Percentiles rank a stretch among this genome's conserved stretches.
Conservation (phyloP, 2,888 invertebrate genomes). For the Dichetophora obliterata region DNA sequence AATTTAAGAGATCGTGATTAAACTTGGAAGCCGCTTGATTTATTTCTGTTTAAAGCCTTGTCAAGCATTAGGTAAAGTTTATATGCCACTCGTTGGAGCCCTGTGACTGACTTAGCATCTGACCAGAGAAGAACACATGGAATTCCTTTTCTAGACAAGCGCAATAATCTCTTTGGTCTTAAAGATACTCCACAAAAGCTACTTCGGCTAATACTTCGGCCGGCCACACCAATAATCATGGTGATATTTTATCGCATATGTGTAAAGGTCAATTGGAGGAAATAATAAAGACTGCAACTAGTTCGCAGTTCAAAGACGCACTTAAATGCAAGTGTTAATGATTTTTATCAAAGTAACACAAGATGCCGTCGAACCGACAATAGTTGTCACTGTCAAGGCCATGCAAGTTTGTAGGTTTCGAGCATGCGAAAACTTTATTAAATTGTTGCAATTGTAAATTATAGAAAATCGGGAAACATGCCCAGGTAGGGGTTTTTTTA, state of each 20-base stretch:
- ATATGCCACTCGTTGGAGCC: conserved; percentile 14
- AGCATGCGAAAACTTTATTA: too few relatives aligned
- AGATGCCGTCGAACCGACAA: too few relatives aligned
- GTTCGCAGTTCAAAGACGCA: too few relatives aligned
- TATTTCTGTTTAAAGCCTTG: conserved; percentile 57
- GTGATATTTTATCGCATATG: neutral
- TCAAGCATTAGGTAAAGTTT: conserved; percentile 43
- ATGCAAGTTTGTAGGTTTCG: too few relatives aligned
- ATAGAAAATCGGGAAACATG: too few relatives aligned
- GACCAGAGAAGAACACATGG: neutral
- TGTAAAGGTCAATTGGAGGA: neutral
- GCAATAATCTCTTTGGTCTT: conserved; percentile 3
- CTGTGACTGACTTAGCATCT: neutral
- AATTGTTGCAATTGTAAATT: too few relatives aligned
- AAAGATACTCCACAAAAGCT: neutral
- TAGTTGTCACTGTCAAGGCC: too few relatives aligned
- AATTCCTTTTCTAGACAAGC: conserved; percentile 8
- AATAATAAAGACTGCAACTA: too few relatives aligned
- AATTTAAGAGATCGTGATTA: conserved; percentile 69
- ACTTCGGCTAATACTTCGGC: too few relatives aligned
- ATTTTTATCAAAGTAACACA: too few relatives aligned
- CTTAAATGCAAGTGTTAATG: too few relatives aligned
- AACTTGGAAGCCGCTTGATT: conserved; percentile 69
- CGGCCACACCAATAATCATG: neutral
- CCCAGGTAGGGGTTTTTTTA: too few relatives aligned